Percentiles rank a stretch among this genome's conserved stretches.
phyloP scores from a whole-genome alignment of 2,888 invertebrate species.

The Lithophane leautieri region DNA sequence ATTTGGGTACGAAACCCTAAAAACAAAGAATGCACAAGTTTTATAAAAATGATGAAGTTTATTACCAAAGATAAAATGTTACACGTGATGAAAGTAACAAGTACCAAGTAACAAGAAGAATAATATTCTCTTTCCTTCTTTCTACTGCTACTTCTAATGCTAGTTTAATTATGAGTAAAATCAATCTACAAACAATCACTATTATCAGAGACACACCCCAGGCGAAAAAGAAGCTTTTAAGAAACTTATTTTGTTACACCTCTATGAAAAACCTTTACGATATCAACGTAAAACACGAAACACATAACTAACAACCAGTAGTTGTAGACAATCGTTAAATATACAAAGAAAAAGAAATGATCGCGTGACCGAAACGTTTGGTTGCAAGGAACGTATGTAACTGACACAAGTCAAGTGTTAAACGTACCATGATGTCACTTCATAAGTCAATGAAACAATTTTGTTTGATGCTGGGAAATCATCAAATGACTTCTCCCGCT shows the following conservation, averaged over 20 bases:
- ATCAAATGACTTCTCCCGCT: too few species aligned
- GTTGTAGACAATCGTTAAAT: constrained; percentile 3
- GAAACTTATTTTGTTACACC: constrained; percentile 8
- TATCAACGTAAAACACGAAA: constrained; percentile 24
- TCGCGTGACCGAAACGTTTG: neutral
- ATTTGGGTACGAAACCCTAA: too few species aligned
- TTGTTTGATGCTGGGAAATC: too few species aligned
- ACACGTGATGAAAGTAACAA: neutral
- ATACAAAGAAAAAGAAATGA: neutral
- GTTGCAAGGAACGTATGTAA: neutral
- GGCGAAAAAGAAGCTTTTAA: constrained; percentile 10
- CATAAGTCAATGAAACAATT: constrained; percentile 20
- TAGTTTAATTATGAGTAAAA: neutral
- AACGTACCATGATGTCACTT: constrained; percentile 37
- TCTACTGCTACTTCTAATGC: neutral
- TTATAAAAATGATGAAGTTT: constrained; percentile 1
- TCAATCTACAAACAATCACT: neutral
- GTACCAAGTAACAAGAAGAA: too few species aligned
- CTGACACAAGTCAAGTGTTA: constrained; percentile 4
- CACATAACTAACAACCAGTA: constrained; percentile 32
- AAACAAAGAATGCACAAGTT: constrained; percentile 5
- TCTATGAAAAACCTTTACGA: constrained; percentile 16
- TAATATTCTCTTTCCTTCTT: too few species aligned
- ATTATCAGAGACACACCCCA: constrained; percentile 2
- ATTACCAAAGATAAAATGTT: neutral